Conservation (phyloP, 1,140 invertebrate species). For the Orius insidiosus region DNA sequence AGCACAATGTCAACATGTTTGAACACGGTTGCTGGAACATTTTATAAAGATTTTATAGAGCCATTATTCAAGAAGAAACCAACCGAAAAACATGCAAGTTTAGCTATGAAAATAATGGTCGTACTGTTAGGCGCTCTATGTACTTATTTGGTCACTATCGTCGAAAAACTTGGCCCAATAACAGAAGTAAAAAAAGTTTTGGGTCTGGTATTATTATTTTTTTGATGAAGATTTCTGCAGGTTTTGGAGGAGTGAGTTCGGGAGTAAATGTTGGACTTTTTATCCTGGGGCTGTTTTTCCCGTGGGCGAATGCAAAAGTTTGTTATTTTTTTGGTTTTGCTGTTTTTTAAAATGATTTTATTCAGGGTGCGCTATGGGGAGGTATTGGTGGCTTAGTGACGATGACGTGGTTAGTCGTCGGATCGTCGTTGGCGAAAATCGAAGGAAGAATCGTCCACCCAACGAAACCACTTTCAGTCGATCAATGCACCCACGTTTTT, state of each 20-base stretch:
- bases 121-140: conserved; percentile 36
- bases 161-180: conserved; percentile 30
- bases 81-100: conserved; percentile 27
- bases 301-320: too few species aligned
- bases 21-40: conserved; percentile 45
- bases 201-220: too few species aligned
- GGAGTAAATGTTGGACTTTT: conserved; percentile 5
- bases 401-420: too few species aligned
- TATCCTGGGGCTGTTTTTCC: too few species aligned
- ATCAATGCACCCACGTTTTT: too few species aligned
- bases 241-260: conserved; percentile 40
- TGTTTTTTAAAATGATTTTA: too few species aligned
- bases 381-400: too few species aligned
- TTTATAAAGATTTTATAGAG: conserved; percentile 43
- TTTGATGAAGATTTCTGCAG: conserved; percentile 36
- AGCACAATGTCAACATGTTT: conserved; percentile 46
- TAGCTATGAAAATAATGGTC: conserved; percentile 37
- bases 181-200: conserved; percentile 1
- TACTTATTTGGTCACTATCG: conserved; percentile 38
- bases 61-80: conserved; percentile 25
- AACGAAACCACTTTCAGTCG: too few species aligned
- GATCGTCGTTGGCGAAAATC: too few species aligned
- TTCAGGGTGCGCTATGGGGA: too few species aligned
- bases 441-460: too few species aligned
- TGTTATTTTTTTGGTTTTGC: too few species aligned